Evolutionary conservation across 2,888 invertebrate genomes (phyloP).

Genomic region (Iphiclides podalirius): DNA sequence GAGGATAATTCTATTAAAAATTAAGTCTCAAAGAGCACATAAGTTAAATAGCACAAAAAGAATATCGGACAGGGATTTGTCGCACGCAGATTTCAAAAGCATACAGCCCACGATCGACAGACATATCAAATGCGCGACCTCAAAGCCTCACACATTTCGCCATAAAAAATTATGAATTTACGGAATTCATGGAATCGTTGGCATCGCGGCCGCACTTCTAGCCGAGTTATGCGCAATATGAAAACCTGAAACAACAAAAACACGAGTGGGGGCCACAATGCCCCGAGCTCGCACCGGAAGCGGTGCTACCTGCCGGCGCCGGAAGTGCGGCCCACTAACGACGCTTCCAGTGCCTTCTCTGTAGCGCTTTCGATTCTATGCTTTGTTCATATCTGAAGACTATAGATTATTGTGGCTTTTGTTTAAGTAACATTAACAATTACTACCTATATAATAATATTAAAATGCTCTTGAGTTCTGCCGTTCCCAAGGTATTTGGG

Average conservation of each 20-base stretch:
- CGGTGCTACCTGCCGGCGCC: slow-evolving; percentile 35
- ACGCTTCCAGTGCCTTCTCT: slow-evolving; percentile 51
- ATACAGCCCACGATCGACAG: too few relatives aligned
- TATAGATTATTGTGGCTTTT: slow-evolving; percentile 24
- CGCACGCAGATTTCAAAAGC: too few relatives aligned
- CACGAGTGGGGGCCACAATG: slow-evolving; percentile 34
- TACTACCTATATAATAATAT: too few relatives aligned
- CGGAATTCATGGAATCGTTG: background rate
- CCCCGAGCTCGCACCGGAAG: slow-evolving; percentile 33
- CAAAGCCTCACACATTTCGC: background rate
- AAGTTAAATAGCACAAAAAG: too few relatives aligned
- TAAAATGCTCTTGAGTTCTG: too few relatives aligned
- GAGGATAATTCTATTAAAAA: too few relatives aligned
- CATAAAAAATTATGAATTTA: background rate
- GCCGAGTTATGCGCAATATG: slow-evolving; percentile 23
- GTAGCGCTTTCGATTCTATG: slow-evolving; percentile 30
- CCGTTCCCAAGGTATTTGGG: too few relatives aligned
- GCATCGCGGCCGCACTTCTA: background rate
- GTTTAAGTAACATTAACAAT: slow-evolving; percentile 25
- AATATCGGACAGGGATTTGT: too few relatives aligned
- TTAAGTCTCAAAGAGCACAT: too few relatives aligned
- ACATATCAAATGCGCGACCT: too few relatives aligned
- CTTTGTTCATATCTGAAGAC: slow-evolving; percentile 33
- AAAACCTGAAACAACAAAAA: slow-evolving; percentile 38
- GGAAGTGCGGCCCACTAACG: slow-evolving; percentile 57